Evolutionary conservation across 2,888 invertebrate genomes (phyloP).

Genomic region (Polydesmus complanatus): DNA sequence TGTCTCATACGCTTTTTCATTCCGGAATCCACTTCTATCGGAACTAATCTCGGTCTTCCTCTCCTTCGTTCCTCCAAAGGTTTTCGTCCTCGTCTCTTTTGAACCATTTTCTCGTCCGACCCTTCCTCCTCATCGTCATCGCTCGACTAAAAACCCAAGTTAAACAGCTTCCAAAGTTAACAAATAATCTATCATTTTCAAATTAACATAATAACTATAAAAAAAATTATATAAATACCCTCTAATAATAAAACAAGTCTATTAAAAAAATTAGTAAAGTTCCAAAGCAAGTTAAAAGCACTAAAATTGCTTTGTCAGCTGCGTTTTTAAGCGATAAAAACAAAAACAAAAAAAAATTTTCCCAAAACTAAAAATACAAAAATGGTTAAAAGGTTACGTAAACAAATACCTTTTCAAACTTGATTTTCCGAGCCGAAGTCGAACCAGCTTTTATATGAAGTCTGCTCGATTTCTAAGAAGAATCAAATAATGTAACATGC

Average conservation of each 20-base stretch:
- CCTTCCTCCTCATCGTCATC: constrained; percentile 6
- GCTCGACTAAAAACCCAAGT: not conserved
- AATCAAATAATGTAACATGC: not conserved
- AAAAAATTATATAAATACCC: no score
- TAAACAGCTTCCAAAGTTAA: no score
- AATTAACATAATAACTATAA: no score
- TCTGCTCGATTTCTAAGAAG: not conserved
- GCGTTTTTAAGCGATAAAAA: no score
- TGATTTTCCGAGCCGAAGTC: not conserved
- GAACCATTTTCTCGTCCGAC: not conserved
- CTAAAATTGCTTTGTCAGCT: no score
- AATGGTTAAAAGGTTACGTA: no score
- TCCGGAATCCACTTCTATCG: not conserved
- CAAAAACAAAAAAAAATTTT: constrained; percentile 10
- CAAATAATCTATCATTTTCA: no score
- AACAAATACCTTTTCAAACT: not conserved
- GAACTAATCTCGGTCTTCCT: not conserved
- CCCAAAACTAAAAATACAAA: not conserved
- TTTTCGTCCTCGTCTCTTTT: not conserved
- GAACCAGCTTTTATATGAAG: not conserved
- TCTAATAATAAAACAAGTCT: no score
- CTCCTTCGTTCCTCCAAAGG: not conserved
- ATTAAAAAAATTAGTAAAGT: no score
- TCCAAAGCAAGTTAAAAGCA: not conserved
- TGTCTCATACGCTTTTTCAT: constrained; percentile 12